Evolutionary conservation across 2,797 vertebrate genomes (phyloP), one percentile per base, ranked within the genome.

Genomic region (Helarctos malayanus): DNA sequence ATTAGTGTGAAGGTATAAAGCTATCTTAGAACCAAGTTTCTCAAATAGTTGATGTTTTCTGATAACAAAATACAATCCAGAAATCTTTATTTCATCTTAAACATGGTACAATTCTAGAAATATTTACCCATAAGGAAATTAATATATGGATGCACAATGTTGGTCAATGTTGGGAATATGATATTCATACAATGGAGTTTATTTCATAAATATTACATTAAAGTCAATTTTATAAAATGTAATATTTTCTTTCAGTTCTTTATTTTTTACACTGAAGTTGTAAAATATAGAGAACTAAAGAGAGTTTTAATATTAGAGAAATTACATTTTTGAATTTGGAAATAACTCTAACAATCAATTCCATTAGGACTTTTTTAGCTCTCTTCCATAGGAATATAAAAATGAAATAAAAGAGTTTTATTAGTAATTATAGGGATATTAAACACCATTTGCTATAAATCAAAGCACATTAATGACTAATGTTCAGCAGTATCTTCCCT

Each of bases 391-490:
- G 23, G 47, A 97, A 93, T 68, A 92, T 92, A 95, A 94, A 97
- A 89, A 84, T 90, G 61, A 96, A 96, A 80, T 91, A 94, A 96
- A 94, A 86, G 7, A 82, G 56, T 49, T 94, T 94, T 96, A 96
- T 95, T 95, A 93, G 21, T 92, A 94, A 91, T 96, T 95, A 81
- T 68, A 92, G 7, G 7, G 81, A 92, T 94, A 95, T 97, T 97
- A 97, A 96, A 57, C 1, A 81, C 21, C 41, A 92, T 91, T 90
- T 95, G 41, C 41, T 69, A 57, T 95, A 97, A 96, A 97, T 97
- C 92, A 92, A 21, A 80, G 68, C 5, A 69, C 87, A 95, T 92
- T 97, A 94, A 90, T 92, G 71, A 95, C 71, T 81, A 96, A 95
- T 92, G 59, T 69, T 95, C 61, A 38, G 68, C 27, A 91, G 68